Conservation (phyloP, 2,113 vertebrate genomes). For the Erythrocercus mccallii region DNA sequence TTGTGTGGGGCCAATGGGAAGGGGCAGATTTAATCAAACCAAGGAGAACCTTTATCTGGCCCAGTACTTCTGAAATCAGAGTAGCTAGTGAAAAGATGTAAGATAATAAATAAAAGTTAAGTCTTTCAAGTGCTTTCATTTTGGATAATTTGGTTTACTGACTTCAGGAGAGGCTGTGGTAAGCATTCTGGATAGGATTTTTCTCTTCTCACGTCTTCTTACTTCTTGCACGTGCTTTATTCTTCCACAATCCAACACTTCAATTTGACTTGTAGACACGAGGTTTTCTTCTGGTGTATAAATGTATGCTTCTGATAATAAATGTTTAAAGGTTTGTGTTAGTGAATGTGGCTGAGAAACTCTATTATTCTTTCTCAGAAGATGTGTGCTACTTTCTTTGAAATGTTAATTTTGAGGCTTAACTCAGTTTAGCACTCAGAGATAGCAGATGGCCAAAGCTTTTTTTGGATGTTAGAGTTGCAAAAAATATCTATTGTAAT, state of each 20-base stretch:
- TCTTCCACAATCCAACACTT: neutral
- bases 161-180: neutral
- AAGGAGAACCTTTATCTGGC: neutral
- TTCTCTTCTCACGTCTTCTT: neutral
- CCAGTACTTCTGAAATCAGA: neutral
- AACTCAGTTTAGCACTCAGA: neutral
- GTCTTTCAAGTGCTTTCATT: neutral
- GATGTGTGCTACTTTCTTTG: neutral
- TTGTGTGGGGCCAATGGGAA: neutral
- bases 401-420: neutral
- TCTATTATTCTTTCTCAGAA: neutral
- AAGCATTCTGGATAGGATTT: neutral
- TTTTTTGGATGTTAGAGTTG: neutral
- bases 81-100: neutral
- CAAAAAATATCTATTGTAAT: neutral
- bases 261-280: neutral
- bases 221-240: neutral
- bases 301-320: neutral
- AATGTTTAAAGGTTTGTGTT: neutral
- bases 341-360: neutral
- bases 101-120: neutral
- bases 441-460: neutral
- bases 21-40: neutral
- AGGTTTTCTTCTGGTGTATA: neutral
- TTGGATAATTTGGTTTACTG: neutral